These are phyloP conservation scores for Chrysolina americana DNA, from an alignment of 2,888 invertebrate species.

Conservation along the genomic window DNA sequence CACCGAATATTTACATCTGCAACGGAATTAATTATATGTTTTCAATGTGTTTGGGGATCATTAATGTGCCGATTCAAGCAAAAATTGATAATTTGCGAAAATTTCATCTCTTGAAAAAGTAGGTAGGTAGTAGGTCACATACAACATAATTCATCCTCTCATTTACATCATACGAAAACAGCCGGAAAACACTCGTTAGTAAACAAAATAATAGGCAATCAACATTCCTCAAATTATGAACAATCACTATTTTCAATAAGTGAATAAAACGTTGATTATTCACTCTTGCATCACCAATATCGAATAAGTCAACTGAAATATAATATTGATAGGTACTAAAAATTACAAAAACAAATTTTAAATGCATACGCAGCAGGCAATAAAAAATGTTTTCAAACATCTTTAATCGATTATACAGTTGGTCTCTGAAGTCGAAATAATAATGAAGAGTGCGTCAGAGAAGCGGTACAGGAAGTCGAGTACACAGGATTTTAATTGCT, in stretches of 20 bases:
- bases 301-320: too few relatives aligned
- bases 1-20: too few relatives aligned
- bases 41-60: too few relatives aligned
- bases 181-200: not conserved
- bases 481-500: not conserved
- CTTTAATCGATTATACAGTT: constrained; percentile 21
- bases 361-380: not conserved
- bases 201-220: not conserved
- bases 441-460: constrained; percentile 1
- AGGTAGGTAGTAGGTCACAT: too few relatives aligned
- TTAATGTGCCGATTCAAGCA: too few relatives aligned
- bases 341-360: not conserved
- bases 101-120: too few relatives aligned
- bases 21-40: too few relatives aligned
- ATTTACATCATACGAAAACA: too few relatives aligned
- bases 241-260: not conserved
- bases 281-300: not conserved
- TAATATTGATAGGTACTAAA: not conserved
- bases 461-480: constrained; percentile 15
- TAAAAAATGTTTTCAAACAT: not conserved
- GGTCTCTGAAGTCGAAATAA: not conserved
- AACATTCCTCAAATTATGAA: not conserved
- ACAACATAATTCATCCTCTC: too few relatives aligned
- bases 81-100: too few relatives aligned
- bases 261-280: not conserved